Evolutionary conservation across 2,113 vertebrate species (phyloP).

Genomic region (Brachionichthys hirsutus): DNA sequence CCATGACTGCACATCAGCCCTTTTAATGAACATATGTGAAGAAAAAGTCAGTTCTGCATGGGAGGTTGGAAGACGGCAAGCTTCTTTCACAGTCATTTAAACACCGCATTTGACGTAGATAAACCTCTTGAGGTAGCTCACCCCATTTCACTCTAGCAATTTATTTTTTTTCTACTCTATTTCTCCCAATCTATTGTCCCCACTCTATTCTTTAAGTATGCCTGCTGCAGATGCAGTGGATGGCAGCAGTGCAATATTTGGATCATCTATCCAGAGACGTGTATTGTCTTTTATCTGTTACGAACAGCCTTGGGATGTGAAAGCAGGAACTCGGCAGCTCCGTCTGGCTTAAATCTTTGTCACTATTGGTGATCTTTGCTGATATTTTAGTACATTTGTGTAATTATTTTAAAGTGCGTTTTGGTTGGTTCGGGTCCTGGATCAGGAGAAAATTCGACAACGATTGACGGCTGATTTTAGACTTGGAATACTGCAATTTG

Average conservation of each 20-base stretch:
- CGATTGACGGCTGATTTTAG: too few relatives aligned
- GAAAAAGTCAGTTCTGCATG: conserved; percentile 46
- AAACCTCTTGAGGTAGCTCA: conserved; percentile 52
- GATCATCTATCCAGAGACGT: neutral
- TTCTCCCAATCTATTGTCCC: conserved; percentile 27
- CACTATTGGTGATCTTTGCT: neutral
- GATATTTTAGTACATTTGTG: neutral
- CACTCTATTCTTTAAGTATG: conserved; percentile 20
- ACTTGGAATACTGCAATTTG: too few relatives aligned
- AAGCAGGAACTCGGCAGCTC: neutral
- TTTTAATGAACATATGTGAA: conserved; percentile 65
- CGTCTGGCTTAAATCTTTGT: neutral
- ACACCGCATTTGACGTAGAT: conserved; percentile 50
- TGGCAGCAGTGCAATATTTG: neutral
- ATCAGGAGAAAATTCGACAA: too few relatives aligned
- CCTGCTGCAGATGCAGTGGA: conserved; percentile 3
- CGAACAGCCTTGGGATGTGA: too few relatives aligned
- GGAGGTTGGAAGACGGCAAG: conserved; percentile 20
- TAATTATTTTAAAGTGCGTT: too few relatives aligned
- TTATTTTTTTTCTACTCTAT: conserved; percentile 47
- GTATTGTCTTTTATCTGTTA: neutral
- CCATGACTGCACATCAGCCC: conserved; percentile 55
- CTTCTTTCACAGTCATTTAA: conserved; percentile 60
- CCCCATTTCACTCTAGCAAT: conserved; percentile 49
- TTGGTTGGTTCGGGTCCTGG: too few relatives aligned